Percentiles rank a stretch among this genome's conserved stretches.
Evolutionary conservation across 2,797 vertebrate genomes (phyloP).

Genomic region (Margarornis squamiger): DNA sequence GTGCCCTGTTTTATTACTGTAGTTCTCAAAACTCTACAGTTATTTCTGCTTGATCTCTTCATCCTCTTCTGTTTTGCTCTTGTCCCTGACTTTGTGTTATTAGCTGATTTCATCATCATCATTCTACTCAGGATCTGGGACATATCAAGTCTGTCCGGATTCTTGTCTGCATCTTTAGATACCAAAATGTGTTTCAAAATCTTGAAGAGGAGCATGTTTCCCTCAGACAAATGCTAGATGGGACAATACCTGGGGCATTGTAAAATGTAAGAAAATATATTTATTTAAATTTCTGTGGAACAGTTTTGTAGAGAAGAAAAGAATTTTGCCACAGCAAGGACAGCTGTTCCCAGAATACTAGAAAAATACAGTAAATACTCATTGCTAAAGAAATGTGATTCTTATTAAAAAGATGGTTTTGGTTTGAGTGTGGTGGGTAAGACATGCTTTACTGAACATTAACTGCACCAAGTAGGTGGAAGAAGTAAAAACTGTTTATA

Average conservation of each 20-base stretch:
- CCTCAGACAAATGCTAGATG: background rate
- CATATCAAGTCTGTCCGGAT: background rate
- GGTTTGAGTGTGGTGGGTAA: background rate
- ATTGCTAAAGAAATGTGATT: background rate
- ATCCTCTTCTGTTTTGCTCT: background rate
- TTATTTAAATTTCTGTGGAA: background rate
- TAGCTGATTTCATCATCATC: background rate
- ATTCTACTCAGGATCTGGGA: background rate
- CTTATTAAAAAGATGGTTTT: slow-evolving; percentile 10
- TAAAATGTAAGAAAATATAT: background rate
- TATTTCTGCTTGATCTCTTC: background rate
- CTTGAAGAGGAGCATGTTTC: background rate
- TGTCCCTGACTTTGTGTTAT: background rate
- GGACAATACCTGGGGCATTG: background rate
- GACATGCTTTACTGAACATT: background rate
- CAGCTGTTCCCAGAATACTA: background rate
- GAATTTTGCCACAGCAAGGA: background rate
- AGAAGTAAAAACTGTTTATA: background rate
- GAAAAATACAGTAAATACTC: background rate
- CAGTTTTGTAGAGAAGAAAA: background rate
- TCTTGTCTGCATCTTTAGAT: background rate
- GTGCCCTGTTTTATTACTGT: background rate
- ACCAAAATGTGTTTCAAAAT: background rate
- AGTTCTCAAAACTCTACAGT: background rate
- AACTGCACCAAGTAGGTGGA: background rate